Percentiles rank a stretch among this genome's conserved stretches.
phyloP scores from a whole-genome alignment of 2,888 invertebrate genomes.

The Oxycera nigricornis region DNA sequence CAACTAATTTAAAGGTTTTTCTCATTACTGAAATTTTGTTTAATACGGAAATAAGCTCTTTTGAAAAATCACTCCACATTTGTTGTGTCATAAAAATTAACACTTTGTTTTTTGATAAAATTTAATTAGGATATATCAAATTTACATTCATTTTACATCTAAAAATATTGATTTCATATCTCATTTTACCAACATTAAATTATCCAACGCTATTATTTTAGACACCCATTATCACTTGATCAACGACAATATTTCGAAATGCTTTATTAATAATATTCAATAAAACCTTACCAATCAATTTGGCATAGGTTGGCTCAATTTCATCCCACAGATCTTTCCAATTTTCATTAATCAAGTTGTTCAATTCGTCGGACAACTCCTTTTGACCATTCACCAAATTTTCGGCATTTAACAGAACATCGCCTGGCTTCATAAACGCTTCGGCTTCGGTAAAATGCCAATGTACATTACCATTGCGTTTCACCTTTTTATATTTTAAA shows the following conservation, averaged over 20 bases:
- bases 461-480: background rate
- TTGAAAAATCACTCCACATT: too few species aligned
- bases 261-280: background rate
- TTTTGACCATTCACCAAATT: slow-evolving; percentile 63
- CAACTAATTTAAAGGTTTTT: too few species aligned
- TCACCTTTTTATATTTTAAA: background rate
- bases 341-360: slow-evolving; percentile 63
- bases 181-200: background rate
- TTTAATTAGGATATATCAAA: too few species aligned
- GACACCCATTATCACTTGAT: background rate
- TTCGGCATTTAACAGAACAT: slow-evolving; percentile 51
- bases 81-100: too few species aligned
- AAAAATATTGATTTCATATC: background rate
- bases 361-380: slow-evolving; percentile 62
- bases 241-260: background rate
- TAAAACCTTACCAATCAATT: background rate
- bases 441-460: background rate
- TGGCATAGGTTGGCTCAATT: slow-evolving; percentile 55
- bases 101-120: too few species aligned
- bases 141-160: too few species aligned
- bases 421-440: background rate
- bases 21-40: too few species aligned
- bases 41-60: too few species aligned
- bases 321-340: slow-evolving; percentile 58
- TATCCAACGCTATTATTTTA: background rate